These are phyloP conservation scores for Dermochelys coriacea DNA, from an alignment of 2,797 vertebrate genomes.

Conservation along the genomic window DNA sequence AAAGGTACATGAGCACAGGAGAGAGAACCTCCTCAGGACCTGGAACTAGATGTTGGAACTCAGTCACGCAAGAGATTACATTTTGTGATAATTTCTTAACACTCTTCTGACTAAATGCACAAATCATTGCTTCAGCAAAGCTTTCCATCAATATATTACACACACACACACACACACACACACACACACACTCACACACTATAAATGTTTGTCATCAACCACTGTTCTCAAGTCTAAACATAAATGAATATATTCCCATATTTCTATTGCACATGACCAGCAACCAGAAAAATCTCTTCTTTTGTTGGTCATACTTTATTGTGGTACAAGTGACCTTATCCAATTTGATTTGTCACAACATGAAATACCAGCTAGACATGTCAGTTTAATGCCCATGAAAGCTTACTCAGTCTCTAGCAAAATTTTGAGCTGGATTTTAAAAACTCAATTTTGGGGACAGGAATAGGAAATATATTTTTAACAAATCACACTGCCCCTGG, in stretches of 20 bases:
- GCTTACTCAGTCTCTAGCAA: background rate
- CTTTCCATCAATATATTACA: background rate
- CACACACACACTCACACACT: background rate
- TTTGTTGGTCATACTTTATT: background rate
- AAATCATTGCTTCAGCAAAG: background rate
- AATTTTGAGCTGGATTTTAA: background rate
- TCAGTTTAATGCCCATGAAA: background rate
- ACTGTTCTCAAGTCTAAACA: background rate
- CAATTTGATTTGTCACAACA: slow-evolving; percentile 6
- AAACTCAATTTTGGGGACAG: background rate
- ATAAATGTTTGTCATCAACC: background rate
- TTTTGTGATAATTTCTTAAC: background rate
- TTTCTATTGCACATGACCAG: background rate
- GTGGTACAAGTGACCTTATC: background rate
- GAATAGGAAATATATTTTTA: background rate
- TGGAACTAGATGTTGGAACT: background rate
- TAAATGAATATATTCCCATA: background rate
- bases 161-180: background rate
- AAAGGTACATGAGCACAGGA: background rate
- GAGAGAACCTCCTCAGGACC: background rate
- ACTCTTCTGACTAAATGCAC: background rate
- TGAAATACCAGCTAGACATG: background rate
- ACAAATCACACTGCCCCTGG: background rate
- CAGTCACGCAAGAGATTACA: background rate
- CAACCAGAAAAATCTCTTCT: background rate